phyloP scores from a whole-genome alignment of 2,888 invertebrate genomes.

The Blera fallax region DNA sequence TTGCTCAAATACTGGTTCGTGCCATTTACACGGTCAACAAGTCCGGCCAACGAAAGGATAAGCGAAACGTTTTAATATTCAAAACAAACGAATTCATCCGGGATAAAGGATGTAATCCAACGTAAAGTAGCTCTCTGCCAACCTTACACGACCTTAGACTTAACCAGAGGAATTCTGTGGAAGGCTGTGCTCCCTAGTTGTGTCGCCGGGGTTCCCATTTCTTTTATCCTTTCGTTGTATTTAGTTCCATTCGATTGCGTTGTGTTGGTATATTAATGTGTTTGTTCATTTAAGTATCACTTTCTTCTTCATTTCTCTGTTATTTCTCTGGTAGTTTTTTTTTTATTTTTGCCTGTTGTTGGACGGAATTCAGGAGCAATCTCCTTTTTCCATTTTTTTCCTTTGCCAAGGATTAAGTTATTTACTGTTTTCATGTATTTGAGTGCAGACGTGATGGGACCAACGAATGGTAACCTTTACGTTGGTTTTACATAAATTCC shows the following conservation, averaged over 20 bases:
- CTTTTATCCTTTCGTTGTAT: slow-evolving; percentile 15
- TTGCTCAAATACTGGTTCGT: slow-evolving; percentile 14
- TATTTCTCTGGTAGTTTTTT: no score
- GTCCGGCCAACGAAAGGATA: slow-evolving; percentile 45
- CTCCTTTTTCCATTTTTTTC: background rate
- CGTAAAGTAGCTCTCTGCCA: slow-evolving; percentile 52
- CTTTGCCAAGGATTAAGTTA: slow-evolving; percentile 46
- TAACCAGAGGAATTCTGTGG: slow-evolving; percentile 26
- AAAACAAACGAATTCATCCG: slow-evolving; percentile 70
- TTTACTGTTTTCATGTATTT: slow-evolving; percentile 25
- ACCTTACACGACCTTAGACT: slow-evolving; percentile 50
- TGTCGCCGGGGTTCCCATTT: slow-evolving; percentile 1
- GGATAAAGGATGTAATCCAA: slow-evolving; percentile 68
- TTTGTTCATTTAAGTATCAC: slow-evolving; percentile 19
- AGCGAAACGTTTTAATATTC: slow-evolving; percentile 65
- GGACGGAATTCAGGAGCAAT: background rate
- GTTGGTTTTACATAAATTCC: slow-evolving; percentile 34
- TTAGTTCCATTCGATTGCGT: slow-evolving; percentile 38
- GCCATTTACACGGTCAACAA: slow-evolving; percentile 55
- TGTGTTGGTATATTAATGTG: slow-evolving; percentile 37
- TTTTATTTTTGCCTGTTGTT: background rate
- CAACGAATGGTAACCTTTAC: background rate
- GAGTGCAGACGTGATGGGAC: slow-evolving; percentile 28
- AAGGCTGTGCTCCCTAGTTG: slow-evolving; percentile 6
- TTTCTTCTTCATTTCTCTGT: background rate